Conservation (phyloP, 2,113 vertebrate species). For the Esox niger region DNA sequence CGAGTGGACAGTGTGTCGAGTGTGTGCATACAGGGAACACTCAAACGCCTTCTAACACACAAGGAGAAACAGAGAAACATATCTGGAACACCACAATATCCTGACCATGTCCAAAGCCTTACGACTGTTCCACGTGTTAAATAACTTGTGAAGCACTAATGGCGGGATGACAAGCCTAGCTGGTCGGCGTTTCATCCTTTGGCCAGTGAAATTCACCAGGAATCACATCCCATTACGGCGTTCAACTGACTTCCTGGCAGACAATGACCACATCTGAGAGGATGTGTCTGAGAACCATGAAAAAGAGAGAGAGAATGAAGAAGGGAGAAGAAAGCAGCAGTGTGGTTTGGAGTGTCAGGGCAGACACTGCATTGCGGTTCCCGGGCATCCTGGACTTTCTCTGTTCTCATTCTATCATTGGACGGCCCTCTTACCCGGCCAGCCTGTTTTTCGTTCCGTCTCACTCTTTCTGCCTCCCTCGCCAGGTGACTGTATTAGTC, state of each 20-base stretch:
- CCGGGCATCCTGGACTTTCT: conserved; percentile 14
- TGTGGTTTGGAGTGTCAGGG: conserved; percentile 33
- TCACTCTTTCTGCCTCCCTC: conserved; percentile 28
- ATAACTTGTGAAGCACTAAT: conserved; percentile 70
- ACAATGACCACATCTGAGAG: conserved; percentile 70
- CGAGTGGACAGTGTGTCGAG: no score
- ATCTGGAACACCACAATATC: conserved; percentile 31
- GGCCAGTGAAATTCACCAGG: conserved; percentile 69
- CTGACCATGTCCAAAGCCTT: conserved; percentile 40
- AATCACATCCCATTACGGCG: conserved; percentile 69
- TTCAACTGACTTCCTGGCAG: conserved; percentile 44
- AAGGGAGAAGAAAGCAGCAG: conserved; percentile 24
- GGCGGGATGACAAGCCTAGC: conserved; percentile 67
- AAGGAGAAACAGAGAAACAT: conserved; percentile 25
- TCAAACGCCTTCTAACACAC: conserved; percentile 24
- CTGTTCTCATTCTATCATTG: no score
- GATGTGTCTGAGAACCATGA: conserved; percentile 54
- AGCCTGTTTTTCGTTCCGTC: conserved; percentile 44
- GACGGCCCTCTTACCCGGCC: no score
- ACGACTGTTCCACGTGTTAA: conserved; percentile 57
- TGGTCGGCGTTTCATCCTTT: conserved; percentile 65
- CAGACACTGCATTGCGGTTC: conserved; percentile 9
- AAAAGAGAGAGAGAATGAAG: conserved; percentile 39
- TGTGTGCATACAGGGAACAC: conserved; percentile 14
- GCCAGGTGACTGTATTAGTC: conserved; percentile 36